Evolutionary conservation across 53 echinoderm and acorn worm genomes (phyloP).

Genomic region (Luidia sarsii): DNA sequence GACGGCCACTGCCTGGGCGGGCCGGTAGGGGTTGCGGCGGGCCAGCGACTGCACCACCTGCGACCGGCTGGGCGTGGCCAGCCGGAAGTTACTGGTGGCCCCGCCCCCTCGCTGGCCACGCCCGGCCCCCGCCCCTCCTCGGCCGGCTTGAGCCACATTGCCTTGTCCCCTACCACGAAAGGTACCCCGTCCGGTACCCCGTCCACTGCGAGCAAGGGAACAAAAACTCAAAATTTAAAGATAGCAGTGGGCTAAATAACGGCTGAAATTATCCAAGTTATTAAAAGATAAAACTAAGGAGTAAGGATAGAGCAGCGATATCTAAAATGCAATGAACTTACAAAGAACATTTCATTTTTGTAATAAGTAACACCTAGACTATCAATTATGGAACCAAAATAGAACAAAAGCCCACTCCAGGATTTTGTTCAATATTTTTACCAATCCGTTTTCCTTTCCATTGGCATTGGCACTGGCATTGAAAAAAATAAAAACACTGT

Average conservation of each 20-base stretch:
- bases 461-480: too few species aligned
- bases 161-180: constrained; percentile 31
- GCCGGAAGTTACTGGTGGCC: constrained; percentile 20
- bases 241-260: neutral
- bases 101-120: neutral
- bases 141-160: neutral
- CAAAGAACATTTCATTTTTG: too few species aligned
- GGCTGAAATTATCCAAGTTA: neutral
- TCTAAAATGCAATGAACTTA: too few species aligned
- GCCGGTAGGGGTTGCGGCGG: constrained; percentile 34
- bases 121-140: constrained; percentile 11
- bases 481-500: too few species aligned
- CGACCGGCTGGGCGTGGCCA: constrained; percentile 24
- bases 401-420: too few species aligned
- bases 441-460: too few species aligned
- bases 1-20: constrained; percentile 45
- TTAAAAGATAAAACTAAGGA: neutral
- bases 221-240: neutral
- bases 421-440: too few species aligned
- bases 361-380: too few species aligned
- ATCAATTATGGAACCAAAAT: too few species aligned
- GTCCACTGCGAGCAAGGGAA: too few species aligned
- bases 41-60: constrained; percentile 51
- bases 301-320: too few species aligned
- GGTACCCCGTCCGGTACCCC: constrained; percentile 47